A percentile compares a stretch with the other conserved stretches of the same genome.
Evolutionary conservation across 1,140 invertebrate species (phyloP).

Genomic region (Capitella teleta): DNA sequence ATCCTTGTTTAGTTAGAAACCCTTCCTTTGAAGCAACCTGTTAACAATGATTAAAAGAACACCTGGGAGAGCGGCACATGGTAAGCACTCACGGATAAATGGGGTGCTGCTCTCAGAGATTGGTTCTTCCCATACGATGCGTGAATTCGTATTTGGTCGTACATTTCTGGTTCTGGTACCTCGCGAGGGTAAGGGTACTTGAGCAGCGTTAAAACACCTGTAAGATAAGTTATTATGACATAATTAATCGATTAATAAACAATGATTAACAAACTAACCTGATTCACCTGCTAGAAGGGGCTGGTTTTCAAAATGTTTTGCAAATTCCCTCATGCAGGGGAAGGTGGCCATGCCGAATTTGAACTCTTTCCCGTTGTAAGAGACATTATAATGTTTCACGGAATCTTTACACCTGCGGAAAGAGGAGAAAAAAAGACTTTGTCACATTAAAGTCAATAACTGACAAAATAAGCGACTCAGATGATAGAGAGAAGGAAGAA

Average conservation of each 20-base stretch:
- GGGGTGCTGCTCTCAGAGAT: constrained; percentile 18
- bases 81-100: constrained; percentile 22
- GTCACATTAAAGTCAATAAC: no score
- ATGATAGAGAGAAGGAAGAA: no score
- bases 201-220: constrained; percentile 14
- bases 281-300: constrained; percentile 31
- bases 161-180: constrained; percentile 27
- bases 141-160: constrained; percentile 29
- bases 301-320: constrained; percentile 30
- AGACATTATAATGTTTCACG: constrained; percentile 31
- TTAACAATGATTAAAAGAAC: constrained; percentile 6
- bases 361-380: constrained; percentile 19
- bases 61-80: no score
- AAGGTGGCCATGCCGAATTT: constrained; percentile 30
- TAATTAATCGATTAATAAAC: no score
- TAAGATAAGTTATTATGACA: background rate
- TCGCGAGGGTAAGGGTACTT: constrained; percentile 25
- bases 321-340: constrained; percentile 19
- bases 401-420: constrained; percentile 28
- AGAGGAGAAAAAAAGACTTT: no score
- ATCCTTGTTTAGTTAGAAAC: constrained; percentile 30
- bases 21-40: constrained; percentile 33
- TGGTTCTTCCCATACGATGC: constrained; percentile 20
- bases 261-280: constrained; percentile 13
- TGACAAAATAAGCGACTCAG: no score